phyloP scores from a whole-genome alignment of 2,113 vertebrate species.

The Centropristis striata region DNA sequence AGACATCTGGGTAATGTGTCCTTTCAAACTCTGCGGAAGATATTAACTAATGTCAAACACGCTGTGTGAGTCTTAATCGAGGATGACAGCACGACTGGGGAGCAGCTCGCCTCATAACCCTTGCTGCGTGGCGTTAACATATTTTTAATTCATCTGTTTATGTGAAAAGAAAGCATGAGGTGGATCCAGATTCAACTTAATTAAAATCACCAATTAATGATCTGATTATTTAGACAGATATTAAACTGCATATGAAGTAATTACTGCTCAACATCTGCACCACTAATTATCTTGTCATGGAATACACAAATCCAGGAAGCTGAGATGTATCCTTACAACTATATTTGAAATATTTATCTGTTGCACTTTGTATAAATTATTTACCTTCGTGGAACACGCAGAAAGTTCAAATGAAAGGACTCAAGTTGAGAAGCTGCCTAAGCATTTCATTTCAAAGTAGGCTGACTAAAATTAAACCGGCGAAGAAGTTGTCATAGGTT shows the following conservation, averaged over 20 bases:
- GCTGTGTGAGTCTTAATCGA: conserved; percentile 33
- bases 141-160: conserved; percentile 30
- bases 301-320: conserved; percentile 67
- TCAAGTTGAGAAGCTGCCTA: conserved; percentile 67
- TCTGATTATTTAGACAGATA: neutral
- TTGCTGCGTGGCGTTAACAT: conserved; percentile 9
- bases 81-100: conserved; percentile 29
- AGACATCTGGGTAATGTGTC: conserved; percentile 91
- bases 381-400: conserved; percentile 70
- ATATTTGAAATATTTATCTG: conserved; percentile 83
- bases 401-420: conserved; percentile 78
- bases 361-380: conserved; percentile 82
- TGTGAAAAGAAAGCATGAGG: neutral
- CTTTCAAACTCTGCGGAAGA: conserved; percentile 88
- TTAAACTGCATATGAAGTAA: neutral
- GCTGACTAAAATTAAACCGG: conserved; percentile 33
- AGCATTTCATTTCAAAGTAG: conserved; percentile 45
- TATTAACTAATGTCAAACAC: conserved; percentile 58
- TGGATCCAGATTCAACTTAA: neutral
- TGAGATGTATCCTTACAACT: conserved; percentile 75
- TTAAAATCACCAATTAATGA: neutral
- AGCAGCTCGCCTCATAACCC: conserved; percentile 19
- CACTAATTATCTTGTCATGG: conserved; percentile 52
- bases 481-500: conserved; percentile 22
- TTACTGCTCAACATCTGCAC: conserved; percentile 31